Conservation (phyloP, 2,113 vertebrate genomes). For the Cromileptes altivelis region DNA sequence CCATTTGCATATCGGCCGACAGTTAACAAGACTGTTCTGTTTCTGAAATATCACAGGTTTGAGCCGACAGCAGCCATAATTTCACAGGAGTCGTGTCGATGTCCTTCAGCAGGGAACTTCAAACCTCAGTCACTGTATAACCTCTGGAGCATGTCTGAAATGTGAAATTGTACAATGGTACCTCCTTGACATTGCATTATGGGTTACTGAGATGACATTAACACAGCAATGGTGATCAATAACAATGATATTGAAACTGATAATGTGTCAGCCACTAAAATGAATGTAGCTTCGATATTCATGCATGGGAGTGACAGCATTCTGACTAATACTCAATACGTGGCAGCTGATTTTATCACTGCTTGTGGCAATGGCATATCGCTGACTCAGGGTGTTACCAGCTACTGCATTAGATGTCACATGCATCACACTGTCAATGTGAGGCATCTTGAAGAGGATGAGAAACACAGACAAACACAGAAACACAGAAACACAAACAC, state of each 20-base stretch:
- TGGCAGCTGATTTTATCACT: neutral
- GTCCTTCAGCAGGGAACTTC: neutral
- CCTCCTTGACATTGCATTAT: conserved; percentile 4
- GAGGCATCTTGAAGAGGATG: neutral
- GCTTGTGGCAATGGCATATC: conserved; percentile 44
- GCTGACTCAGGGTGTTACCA: conserved; percentile 10
- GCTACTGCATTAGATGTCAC: neutral
- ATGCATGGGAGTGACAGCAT: conserved; percentile 57
- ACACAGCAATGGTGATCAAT: conserved; percentile 7
- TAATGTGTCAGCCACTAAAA: neutral
- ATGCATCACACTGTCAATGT: neutral
- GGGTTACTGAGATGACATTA: conserved; percentile 27
- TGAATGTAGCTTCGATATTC: neutral
- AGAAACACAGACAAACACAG: neutral
- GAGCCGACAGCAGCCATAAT: neutral
- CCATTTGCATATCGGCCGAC: neutral
- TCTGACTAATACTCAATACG: conserved; percentile 50
- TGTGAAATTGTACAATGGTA: neutral
- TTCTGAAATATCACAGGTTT: conserved; percentile 13
- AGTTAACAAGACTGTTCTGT: neutral
- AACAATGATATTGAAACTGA: neutral
- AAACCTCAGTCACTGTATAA: accelerated
- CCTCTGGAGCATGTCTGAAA: neutral
- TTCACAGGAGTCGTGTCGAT: neutral
- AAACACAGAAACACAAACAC: too few relatives aligned